These are phyloP conservation scores for Miltochrista miniata DNA, from an alignment of 2,888 invertebrate species.

Conservation along the genomic window DNA sequence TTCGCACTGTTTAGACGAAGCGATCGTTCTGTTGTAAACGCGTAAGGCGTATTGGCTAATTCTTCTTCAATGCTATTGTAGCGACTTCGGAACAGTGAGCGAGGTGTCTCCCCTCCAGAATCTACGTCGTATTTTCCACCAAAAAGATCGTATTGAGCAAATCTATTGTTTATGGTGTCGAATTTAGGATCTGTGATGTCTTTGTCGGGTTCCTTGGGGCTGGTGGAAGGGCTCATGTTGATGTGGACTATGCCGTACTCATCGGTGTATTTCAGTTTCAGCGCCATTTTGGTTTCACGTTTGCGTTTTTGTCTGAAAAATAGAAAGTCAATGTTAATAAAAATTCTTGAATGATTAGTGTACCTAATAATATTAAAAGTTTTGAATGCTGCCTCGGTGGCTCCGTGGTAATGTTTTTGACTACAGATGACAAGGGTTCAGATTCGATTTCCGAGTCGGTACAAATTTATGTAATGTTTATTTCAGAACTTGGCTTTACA, in stretches of 20 bases:
- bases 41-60: slow-evolving; percentile 79
- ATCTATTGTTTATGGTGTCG: slow-evolving; percentile 74
- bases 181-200: slow-evolving; percentile 63
- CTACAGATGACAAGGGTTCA: too few relatives aligned
- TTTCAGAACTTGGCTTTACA: too few relatives aligned
- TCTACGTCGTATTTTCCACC: slow-evolving; percentile 68
- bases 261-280: slow-evolving; percentile 76
- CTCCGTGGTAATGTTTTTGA: too few relatives aligned
- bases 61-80: slow-evolving; percentile 81
- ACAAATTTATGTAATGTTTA: too few relatives aligned
- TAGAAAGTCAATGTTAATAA: background rate
- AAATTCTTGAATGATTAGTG: background rate
- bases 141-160: slow-evolving; percentile 74
- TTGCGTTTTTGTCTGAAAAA: slow-evolving; percentile 36
- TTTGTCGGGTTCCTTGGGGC: slow-evolving; percentile 46
- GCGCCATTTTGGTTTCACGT: slow-evolving; percentile 55
- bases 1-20: slow-evolving; percentile 48
- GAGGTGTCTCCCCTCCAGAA: slow-evolving; percentile 52
- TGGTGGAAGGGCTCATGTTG: slow-evolving; percentile 69
- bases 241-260: slow-evolving; percentile 76
- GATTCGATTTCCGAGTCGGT: too few relatives aligned
- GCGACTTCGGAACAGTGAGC: slow-evolving; percentile 73
- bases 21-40: slow-evolving; percentile 70
- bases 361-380: background rate
- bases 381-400: background rate